phyloP scores from a whole-genome alignment of 2,797 vertebrate species.

The Pseudocheirus occidentalis region DNA sequence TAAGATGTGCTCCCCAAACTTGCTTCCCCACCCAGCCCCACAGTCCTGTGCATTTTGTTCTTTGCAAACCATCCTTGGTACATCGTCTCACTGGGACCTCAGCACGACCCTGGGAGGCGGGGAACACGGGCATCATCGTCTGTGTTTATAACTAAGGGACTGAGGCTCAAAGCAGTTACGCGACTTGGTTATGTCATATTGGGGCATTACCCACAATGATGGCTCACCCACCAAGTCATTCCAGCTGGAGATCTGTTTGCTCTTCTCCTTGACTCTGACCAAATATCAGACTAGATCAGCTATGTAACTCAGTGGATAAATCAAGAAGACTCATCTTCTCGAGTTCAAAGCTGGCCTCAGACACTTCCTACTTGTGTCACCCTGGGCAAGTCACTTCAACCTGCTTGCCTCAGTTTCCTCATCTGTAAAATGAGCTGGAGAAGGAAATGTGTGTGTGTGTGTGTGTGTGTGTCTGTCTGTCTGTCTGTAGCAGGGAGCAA shows the following conservation, averaged over 20 bases:
- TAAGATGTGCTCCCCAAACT: not conserved
- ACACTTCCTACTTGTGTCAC: too few relatives aligned
- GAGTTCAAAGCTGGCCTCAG: too few relatives aligned
- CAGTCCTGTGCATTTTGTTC: not conserved
- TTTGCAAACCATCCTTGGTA: not conserved
- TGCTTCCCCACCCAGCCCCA: too few relatives aligned
- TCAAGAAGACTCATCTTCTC: too few relatives aligned
- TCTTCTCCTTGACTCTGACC: not conserved
- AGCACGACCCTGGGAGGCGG: not conserved
- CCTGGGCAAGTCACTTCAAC: too few relatives aligned
- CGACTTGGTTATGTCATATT: too few relatives aligned
- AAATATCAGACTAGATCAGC: not conserved
- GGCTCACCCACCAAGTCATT: not conserved
- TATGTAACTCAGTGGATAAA: too few relatives aligned
- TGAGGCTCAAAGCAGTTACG: not conserved
- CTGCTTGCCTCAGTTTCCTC: not conserved
- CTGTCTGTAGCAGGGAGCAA: not conserved
- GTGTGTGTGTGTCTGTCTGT: too few relatives aligned
- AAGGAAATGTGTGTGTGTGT: constrained; percentile 8
- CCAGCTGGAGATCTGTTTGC: too few relatives aligned
- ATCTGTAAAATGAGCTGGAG: not conserved
- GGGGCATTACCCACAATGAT: not conserved
- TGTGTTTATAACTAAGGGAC: not conserved
- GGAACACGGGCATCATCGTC: accelerated
- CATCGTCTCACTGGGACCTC: not conserved